Conservation (phyloP, 2,888 invertebrate species). For the Julus scandinavius region DNA sequence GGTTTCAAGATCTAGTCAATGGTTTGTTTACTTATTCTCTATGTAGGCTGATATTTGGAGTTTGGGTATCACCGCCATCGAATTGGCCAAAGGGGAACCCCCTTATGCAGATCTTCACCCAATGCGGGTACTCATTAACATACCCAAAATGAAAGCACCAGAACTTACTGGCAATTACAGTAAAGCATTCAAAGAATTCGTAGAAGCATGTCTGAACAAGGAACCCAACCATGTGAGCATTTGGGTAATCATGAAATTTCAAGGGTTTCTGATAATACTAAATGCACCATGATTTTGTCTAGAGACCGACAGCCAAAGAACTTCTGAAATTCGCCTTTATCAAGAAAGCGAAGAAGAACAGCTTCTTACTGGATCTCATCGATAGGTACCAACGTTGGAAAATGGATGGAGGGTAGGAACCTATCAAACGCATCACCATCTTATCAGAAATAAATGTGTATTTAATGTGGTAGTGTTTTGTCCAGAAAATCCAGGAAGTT, state of each 20-base stretch:
- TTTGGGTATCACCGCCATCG: constrained; percentile 95
- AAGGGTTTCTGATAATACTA: neutral
- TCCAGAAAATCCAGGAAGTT: too few species aligned
- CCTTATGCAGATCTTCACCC: constrained; percentile 96
- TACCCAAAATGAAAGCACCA: constrained; percentile 96
- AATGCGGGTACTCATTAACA: constrained; percentile 94
- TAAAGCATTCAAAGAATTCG: constrained; percentile 94
- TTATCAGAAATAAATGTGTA: too few species aligned
- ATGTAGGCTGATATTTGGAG: constrained; percentile 94
- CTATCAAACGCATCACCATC: too few species aligned
- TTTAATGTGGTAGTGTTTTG: too few species aligned
- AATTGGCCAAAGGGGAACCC: constrained; percentile 97
- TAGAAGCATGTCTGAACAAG: constrained; percentile 97
- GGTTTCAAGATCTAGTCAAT: too few species aligned
- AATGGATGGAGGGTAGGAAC: neutral
- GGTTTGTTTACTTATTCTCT: neutral
- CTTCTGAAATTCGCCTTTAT: constrained; percentile 97
- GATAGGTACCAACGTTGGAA: neutral
- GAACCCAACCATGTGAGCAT: constrained; percentile 96
- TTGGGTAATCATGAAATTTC: neutral
- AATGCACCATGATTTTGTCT: constrained; percentile 64
- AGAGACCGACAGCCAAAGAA: constrained; percentile 98
- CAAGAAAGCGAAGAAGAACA: constrained; percentile 97
- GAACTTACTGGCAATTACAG: constrained; percentile 91
- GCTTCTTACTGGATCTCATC: constrained; percentile 96